Conservation (phyloP, 1,140 invertebrate genomes). For the Solenopsis fugax region DNA sequence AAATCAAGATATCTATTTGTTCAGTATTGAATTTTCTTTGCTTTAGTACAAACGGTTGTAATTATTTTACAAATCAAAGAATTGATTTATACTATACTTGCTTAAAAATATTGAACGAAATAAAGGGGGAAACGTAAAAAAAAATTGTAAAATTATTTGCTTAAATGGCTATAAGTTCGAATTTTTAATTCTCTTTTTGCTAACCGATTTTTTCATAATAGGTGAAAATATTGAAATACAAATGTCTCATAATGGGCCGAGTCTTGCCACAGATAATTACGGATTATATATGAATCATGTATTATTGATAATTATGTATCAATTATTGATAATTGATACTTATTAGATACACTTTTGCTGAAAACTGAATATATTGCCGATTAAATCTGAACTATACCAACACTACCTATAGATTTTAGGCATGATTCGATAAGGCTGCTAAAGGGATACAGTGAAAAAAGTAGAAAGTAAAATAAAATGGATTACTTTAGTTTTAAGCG, state of each 20-base stretch:
- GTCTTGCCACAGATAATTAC: slow-evolving; percentile 76
- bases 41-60: slow-evolving; percentile 4
- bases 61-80: slow-evolving; percentile 1
- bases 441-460: slow-evolving; percentile 28
- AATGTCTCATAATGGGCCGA: slow-evolving; percentile 62
- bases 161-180: not conserved
- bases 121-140: not conserved
- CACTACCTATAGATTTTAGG: slow-evolving; percentile 52
- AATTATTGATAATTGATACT: slow-evolving; percentile 65
- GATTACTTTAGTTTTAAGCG: slow-evolving; percentile 66
- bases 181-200: not conserved
- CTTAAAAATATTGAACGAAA: not conserved
- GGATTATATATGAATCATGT: slow-evolving; percentile 61
- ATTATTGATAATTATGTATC: slow-evolving; percentile 61
- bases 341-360: slow-evolving; percentile 61
- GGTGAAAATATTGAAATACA: slow-evolving; percentile 25
- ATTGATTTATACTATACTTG: not conserved
- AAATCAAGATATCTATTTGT: not conserved
- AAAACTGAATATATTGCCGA: slow-evolving; percentile 72
- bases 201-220: not conserved
- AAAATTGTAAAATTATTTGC: slow-evolving; percentile 12
- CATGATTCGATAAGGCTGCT: slow-evolving; percentile 57
- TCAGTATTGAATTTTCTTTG: not conserved
- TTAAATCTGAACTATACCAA: slow-evolving; percentile 49
- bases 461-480: slow-evolving; percentile 35